Evolutionary conservation across 1,140 invertebrate species (phyloP).

Genomic region (Geopemphigus sp.): DNA sequence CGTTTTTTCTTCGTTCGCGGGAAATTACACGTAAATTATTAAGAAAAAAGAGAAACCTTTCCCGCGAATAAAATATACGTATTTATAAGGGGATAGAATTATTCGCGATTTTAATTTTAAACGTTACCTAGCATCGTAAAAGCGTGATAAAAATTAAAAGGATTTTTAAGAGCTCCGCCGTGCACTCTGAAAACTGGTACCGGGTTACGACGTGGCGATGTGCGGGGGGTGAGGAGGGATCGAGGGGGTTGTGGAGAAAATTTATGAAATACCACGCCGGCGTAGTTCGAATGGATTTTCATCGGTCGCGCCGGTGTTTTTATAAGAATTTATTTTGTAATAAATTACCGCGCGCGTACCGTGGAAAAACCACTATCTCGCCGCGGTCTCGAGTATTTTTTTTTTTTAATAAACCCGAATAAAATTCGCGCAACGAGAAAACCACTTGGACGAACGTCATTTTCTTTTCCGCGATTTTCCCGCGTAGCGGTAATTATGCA

Average conservation of each 20-base stretch:
- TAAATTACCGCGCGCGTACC: not conserved
- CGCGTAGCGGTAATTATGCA: not conserved
- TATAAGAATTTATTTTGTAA: conserved; percentile 5
- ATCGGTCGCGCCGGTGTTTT: not conserved
- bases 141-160: conserved; percentile 31
- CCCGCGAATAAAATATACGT: too few species aligned
- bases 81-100: not conserved
- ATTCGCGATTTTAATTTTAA: conserved; percentile 30
- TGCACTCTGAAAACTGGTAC: not conserved
- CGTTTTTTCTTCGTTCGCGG: too few species aligned
- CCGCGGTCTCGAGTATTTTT: not conserved
- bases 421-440: conserved; percentile 5
- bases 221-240: too few species aligned
- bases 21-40: too few species aligned
- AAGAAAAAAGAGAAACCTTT: too few species aligned
- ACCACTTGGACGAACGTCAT: not conserved
- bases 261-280: conserved; percentile 20
- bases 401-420: conserved; percentile 13
- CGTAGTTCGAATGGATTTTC: conserved; percentile 6
- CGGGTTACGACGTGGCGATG: too few species aligned
- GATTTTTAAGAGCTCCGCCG: conserved; percentile 28
- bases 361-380: not conserved
- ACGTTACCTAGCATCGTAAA: conserved; percentile 25
- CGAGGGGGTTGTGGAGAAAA: not conserved
- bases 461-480: not conserved